A percentile compares a stretch with the other conserved stretches of the same genome.
Evolutionary conservation across 1,140 invertebrate genomes (phyloP).

Genomic region (Anastatus disparis): DNA sequence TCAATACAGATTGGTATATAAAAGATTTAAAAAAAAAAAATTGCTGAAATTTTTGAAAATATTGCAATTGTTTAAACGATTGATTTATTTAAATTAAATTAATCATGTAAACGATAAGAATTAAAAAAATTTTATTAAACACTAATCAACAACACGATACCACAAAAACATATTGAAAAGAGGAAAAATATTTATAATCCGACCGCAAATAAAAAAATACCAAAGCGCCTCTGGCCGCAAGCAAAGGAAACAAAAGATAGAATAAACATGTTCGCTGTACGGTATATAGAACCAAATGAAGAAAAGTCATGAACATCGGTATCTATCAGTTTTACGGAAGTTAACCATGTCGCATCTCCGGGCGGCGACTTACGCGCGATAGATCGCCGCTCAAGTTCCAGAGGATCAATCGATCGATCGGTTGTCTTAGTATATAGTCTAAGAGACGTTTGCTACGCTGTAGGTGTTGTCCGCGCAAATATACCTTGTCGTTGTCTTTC

Average conservation of each 20-base stretch:
- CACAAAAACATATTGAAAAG: no score
- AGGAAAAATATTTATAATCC: no score
- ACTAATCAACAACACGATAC: no score
- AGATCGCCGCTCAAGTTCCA: background rate
- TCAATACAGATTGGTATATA: no score
- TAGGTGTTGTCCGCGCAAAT: conserved; percentile 9
- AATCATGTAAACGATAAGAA: no score
- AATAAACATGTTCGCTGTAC: background rate
- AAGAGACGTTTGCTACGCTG: background rate
- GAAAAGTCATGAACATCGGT: background rate
- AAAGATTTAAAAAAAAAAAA: no score
- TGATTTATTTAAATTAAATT: no score
- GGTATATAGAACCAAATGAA: background rate
- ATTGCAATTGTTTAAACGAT: no score
- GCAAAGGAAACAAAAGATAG: background rate
- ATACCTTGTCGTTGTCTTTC: conserved; percentile 26
- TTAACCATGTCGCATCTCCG: background rate
- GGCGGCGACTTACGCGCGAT: background rate
- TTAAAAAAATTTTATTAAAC: no score
- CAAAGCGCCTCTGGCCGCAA: no score
- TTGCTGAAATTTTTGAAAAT: no score
- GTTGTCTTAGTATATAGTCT: background rate
- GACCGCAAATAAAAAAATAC: no score
- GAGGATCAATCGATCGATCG: background rate
- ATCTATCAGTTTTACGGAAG: background rate